Conservation (phyloP, 2,888 invertebrate species). For the Lacanobia oleracea region DNA sequence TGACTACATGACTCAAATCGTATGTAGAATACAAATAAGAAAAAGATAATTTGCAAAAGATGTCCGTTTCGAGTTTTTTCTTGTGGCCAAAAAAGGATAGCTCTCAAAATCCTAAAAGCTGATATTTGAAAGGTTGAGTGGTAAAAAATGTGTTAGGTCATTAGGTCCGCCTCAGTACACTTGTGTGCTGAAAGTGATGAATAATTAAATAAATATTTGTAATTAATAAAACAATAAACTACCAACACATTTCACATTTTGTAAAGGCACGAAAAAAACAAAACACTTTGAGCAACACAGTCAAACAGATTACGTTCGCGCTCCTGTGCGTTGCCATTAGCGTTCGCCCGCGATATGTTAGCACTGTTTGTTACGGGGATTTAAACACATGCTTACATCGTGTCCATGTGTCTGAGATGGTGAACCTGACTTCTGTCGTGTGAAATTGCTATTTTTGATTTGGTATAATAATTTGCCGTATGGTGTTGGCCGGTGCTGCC, state of each 20-base stretch:
- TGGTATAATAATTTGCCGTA: no score
- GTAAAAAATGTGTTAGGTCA: no score
- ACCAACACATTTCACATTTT: not conserved
- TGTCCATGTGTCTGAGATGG: not conserved
- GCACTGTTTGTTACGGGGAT: constrained; percentile 47
- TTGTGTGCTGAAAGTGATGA: no score
- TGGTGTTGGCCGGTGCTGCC: no score
- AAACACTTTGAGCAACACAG: constrained; percentile 41
- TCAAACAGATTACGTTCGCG: constrained; percentile 32
- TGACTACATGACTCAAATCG: no score
- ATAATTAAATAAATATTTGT: not conserved
- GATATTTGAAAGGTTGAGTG: not conserved
- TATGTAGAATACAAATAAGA: no score
- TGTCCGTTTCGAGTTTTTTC: no score
- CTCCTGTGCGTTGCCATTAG: constrained; percentile 45
- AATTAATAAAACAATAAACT: not conserved
- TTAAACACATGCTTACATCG: constrained; percentile 41
- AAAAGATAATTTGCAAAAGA: no score
- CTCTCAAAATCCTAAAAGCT: not conserved
- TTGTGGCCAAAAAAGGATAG: no score
- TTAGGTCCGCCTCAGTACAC: no score
- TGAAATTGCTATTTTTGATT: not conserved
- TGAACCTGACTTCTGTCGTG: not conserved
- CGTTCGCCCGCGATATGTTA: constrained; percentile 19
- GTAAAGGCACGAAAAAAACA: not conserved